phyloP scores from a whole-genome alignment of 1,140 invertebrate species.

The Armadillidium nasatum region DNA sequence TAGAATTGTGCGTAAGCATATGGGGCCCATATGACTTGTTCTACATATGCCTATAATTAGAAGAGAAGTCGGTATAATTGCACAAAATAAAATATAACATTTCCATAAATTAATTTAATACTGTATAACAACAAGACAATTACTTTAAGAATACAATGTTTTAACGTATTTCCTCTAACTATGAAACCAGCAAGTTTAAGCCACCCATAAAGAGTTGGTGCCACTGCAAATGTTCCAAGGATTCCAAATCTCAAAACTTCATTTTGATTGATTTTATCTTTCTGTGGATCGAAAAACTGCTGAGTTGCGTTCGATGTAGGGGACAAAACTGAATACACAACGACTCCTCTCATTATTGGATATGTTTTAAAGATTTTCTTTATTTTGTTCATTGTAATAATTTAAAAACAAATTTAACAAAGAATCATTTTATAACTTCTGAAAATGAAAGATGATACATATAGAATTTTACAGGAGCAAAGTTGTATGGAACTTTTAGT shows the following conservation, averaged over 20 bases:
- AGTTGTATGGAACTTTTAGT: too few species aligned
- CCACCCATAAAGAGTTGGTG: constrained; percentile 26
- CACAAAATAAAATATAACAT: too few species aligned
- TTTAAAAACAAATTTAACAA: too few species aligned
- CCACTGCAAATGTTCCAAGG: constrained; percentile 25
- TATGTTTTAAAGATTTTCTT: background rate
- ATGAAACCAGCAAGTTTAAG: constrained; percentile 23
- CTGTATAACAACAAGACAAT: background rate
- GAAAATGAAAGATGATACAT: too few species aligned
- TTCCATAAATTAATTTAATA: too few species aligned
- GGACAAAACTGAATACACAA: constrained; percentile 22
- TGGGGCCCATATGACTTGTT: constrained; percentile 31
- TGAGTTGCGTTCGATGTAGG: constrained; percentile 32
- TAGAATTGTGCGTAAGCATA: constrained; percentile 30
- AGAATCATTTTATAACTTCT: too few species aligned
- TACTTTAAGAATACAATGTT: constrained; percentile 29
- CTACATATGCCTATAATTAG: constrained; percentile 29
- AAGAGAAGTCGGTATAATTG: background rate
- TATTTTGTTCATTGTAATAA: constrained; percentile 8
- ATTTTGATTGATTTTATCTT: constrained; percentile 9
- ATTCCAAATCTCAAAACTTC: constrained; percentile 27
- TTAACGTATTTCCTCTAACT: constrained; percentile 21
- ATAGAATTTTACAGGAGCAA: too few species aligned
- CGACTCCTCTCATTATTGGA: constrained; percentile 26
- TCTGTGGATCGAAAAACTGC: constrained; percentile 26